These are phyloP conservation scores for Cherax destructor DNA, from an alignment of 1,140 invertebrate genomes.

Conservation along the genomic window DNA sequence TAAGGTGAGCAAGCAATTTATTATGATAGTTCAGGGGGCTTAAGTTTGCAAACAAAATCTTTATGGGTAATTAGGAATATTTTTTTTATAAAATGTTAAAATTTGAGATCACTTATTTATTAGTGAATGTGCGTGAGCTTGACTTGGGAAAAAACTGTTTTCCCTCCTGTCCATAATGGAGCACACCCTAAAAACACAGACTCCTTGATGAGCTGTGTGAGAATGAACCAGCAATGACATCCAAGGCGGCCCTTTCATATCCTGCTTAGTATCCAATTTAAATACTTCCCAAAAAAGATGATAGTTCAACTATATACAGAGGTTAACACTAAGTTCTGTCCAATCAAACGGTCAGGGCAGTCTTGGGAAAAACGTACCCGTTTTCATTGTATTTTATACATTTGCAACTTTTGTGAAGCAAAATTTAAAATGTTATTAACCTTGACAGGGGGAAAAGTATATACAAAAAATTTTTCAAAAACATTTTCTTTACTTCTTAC, in stretches of 20 bases:
- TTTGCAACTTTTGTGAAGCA: background rate
- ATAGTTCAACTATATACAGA: background rate
- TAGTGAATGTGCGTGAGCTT: background rate
- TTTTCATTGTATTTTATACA: background rate
- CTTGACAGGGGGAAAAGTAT: too few species aligned
- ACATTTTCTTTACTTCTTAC: too few species aligned
- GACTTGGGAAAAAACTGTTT: background rate
- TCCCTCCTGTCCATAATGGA: background rate
- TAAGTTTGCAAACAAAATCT: too few species aligned
- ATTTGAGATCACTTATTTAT: background rate
- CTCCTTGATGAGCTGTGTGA: slow-evolving; percentile 23
- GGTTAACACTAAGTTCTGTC: slow-evolving; percentile 6
- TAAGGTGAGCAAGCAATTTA: too few species aligned
- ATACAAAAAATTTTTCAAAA: too few species aligned
- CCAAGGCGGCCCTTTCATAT: slow-evolving; percentile 7
- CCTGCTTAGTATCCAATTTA: background rate
- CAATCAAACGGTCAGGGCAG: background rate
- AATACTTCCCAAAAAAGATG: background rate
- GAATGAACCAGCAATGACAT: background rate
- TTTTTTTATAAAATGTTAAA: too few species aligned
- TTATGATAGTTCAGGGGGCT: too few species aligned
- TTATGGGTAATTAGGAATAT: too few species aligned
- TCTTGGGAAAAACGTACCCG: too few species aligned
- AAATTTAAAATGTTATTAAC: too few species aligned
- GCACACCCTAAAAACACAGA: background rate